Conservation (phyloP, 2,888 invertebrate species). For the Candidula unifasciata region DNA sequence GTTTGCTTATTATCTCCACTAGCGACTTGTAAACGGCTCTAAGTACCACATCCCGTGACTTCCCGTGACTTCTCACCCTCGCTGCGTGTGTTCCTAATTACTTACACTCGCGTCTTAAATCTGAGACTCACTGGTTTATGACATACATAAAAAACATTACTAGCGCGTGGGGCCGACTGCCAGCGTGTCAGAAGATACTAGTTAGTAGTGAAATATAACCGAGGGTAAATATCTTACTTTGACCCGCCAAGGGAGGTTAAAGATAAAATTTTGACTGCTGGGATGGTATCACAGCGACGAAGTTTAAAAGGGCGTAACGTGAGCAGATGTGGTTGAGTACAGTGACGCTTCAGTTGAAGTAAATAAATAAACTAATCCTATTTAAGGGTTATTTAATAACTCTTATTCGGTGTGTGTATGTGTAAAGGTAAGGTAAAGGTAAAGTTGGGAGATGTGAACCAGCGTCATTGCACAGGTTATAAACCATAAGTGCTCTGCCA, state of each 20-base stretch:
- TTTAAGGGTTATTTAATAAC: too few relatives aligned
- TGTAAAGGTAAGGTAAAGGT: too few relatives aligned
- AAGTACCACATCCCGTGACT: too few relatives aligned
- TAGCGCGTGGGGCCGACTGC: background rate
- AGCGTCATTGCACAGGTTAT: too few relatives aligned
- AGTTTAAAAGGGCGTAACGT: too few relatives aligned
- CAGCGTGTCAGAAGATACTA: background rate
- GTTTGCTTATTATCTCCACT: too few relatives aligned
- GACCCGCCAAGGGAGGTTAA: background rate
- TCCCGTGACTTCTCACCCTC: background rate
- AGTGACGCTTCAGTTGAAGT: too few relatives aligned
- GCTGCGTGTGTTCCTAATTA: conserved; percentile 2
- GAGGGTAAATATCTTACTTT: background rate
- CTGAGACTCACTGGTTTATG: background rate
- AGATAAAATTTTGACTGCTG: background rate
- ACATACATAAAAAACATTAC: background rate
- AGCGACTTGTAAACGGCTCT: background rate
- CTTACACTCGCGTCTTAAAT: background rate
- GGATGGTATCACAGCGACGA: background rate
- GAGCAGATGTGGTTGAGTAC: too few relatives aligned
- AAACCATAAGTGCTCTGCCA: too few relatives aligned
- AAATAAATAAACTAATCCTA: too few relatives aligned
- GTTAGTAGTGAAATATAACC: background rate
- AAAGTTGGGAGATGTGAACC: too few relatives aligned
- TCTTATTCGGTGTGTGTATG: too few relatives aligned